phyloP scores from a whole-genome alignment of 2,113 vertebrate species.

The Hassar affinis region DNA sequence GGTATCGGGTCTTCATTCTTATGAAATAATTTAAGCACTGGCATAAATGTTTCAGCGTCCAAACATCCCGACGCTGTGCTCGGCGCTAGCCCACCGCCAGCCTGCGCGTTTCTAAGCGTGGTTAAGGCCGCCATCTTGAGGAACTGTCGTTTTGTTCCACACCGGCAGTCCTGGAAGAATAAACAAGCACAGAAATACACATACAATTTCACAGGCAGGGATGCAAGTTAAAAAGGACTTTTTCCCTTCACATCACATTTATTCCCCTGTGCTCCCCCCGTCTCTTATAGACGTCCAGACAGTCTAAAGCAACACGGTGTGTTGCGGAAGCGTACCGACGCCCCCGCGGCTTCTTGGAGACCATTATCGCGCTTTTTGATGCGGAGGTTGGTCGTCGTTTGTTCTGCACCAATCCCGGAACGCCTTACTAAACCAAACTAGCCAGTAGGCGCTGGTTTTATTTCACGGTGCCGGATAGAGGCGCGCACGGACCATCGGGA shows the following conservation, averaged over 20 bases:
- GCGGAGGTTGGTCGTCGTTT: conserved; percentile 21
- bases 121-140: conserved; percentile 54
- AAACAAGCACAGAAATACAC: neutral
- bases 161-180: neutral
- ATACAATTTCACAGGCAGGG: neutral
- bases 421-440: conserved; percentile 4
- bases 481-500: conserved; percentile 37
- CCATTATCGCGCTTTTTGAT: conserved; percentile 43
- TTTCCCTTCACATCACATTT: no score
- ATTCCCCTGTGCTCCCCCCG: neutral
- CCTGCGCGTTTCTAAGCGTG: neutral
- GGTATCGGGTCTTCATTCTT: neutral
- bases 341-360: neutral
- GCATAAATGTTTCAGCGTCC: neutral
- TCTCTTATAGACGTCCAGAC: neutral
- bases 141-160: conserved; percentile 31
- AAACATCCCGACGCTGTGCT: neutral
- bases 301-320: no score
- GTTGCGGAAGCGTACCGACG: neutral
- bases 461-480: neutral
- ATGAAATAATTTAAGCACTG: neutral
- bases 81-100: neutral
- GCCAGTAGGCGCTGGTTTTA: conserved; percentile 32
- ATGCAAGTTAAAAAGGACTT: neutral
- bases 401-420: conserved; percentile 9